A percentile compares a stretch with the other conserved stretches of the same genome.
phyloP scores from a whole-genome alignment of 2,113 vertebrate species.

The Scatophagus argus region DNA sequence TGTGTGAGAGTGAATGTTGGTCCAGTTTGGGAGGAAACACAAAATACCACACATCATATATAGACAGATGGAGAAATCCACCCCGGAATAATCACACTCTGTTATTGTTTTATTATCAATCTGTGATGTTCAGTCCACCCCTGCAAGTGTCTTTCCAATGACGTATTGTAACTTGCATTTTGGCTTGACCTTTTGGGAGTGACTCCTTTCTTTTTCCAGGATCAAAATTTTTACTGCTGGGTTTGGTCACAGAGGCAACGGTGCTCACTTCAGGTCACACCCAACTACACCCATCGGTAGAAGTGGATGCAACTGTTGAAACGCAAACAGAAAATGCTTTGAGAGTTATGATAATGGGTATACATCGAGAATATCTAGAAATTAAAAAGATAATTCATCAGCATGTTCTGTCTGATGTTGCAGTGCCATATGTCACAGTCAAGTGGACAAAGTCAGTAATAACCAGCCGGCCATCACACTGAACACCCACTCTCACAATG shows the following conservation, averaged over 20 bases:
- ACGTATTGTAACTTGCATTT: not conserved
- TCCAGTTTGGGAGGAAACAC: conserved; percentile 47
- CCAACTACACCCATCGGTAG: not conserved
- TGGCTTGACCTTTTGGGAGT: not conserved
- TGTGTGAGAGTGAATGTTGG: conserved; percentile 40
- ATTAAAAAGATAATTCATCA: not conserved
- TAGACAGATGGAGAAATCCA: conserved; percentile 7
- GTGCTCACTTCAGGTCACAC: not conserved
- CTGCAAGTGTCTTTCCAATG: not conserved
- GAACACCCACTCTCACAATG: conserved; percentile 11
- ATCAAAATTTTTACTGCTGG: too few relatives aligned
- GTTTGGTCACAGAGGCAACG: too few relatives aligned
- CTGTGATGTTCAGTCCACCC: not conserved
- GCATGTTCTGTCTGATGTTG: not conserved
- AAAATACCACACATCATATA: conserved; percentile 42
- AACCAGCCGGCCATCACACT: conserved; percentile 13
- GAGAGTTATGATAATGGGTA: not conserved
- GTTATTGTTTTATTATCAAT: not conserved
- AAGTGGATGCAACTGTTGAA: too few relatives aligned
- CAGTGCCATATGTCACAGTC: not conserved
- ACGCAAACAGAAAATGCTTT: too few relatives aligned
- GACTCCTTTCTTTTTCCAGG: too few relatives aligned
- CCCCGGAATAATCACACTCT: conserved; percentile 1
- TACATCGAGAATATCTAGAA: not conserved
- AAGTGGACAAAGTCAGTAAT: not conserved